phyloP scores from a whole-genome alignment of 2,888 invertebrate species.

The Tridacna gigas region DNA sequence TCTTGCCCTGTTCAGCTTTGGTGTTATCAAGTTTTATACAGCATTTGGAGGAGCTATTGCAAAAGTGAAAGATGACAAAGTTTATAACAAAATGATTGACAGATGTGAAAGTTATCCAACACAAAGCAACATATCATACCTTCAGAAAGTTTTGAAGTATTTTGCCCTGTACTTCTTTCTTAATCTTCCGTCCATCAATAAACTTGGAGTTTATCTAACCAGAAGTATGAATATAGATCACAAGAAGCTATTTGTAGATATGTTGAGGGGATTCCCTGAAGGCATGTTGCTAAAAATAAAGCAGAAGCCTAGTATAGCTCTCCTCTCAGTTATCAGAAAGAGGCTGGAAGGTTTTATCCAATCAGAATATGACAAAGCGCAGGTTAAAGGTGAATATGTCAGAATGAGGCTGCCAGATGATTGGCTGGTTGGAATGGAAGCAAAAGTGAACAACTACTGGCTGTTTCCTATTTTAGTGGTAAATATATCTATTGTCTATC shows the following conservation, averaged over 20 bases:
- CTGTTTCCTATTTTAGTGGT: constrained; percentile 84
- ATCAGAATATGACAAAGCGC: constrained; percentile 69
- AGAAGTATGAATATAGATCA: constrained; percentile 74
- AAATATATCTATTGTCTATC: constrained; percentile 55
- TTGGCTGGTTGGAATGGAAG: constrained; percentile 80
- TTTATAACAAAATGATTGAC: constrained; percentile 77
- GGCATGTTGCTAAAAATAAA: constrained; percentile 78
- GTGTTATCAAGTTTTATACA: constrained; percentile 84
- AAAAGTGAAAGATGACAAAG: constrained; percentile 77
- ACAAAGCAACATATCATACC: constrained; percentile 78
- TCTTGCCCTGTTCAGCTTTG: constrained; percentile 84
- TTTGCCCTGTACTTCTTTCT: constrained; percentile 76
- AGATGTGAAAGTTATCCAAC: constrained; percentile 73
- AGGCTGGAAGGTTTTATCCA: constrained; percentile 73
- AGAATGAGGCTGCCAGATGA: constrained; percentile 76
- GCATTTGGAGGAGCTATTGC: constrained; percentile 84
- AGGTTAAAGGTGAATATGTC: constrained; percentile 83
- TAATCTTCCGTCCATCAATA: constrained; percentile 76
- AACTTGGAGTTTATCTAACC: constrained; percentile 70
- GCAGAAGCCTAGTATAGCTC: constrained; percentile 80
- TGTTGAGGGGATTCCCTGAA: constrained; percentile 83
- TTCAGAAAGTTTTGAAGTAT: constrained; percentile 82
- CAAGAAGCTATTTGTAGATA: constrained; percentile 76
- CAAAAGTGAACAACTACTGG: constrained; percentile 83
- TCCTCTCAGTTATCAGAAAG: constrained; percentile 79